Conservation (phyloP, 2,888 invertebrate genomes). For the Ophion obscuratus region DNA sequence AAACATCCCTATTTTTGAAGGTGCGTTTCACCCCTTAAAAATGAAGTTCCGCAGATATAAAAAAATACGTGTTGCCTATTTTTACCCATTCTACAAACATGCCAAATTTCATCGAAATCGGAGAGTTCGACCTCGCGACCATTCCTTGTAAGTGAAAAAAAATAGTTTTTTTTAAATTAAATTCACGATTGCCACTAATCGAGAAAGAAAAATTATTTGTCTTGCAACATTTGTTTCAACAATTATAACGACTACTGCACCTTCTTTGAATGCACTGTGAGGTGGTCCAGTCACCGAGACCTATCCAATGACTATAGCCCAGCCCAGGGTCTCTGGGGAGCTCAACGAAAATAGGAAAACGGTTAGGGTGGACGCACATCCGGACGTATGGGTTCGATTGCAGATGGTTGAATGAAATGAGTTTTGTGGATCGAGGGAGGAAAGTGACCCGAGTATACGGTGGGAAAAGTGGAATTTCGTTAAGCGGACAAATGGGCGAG, state of each 20-base stretch:
- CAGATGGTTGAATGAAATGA: constrained; percentile 64
- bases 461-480: constrained; percentile 41
- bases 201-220: background rate
- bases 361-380: constrained; percentile 46
- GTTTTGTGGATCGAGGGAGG: constrained; percentile 41
- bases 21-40: too few relatives aligned
- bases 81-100: too few relatives aligned
- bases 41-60: too few relatives aligned
- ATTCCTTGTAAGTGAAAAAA: background rate
- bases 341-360: constrained; percentile 58
- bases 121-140: too few relatives aligned
- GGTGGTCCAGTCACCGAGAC: constrained; percentile 3
- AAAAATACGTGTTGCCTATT: too few relatives aligned
- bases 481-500: constrained; percentile 13
- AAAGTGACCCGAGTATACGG: constrained; percentile 34
- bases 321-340: constrained; percentile 49
- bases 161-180: background rate
- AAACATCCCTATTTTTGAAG: too few relatives aligned
- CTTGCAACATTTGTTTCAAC: background rate
- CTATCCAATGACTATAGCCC: constrained; percentile 5
- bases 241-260: background rate
- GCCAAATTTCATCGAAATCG: too few relatives aligned
- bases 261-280: background rate
- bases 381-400: constrained; percentile 56
- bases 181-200: background rate